A percentile compares a stretch with the other conserved stretches of the same genome.
These are phyloP conservation scores for Pipistrellus kuhlii DNA, from an alignment of 2,797 vertebrate genomes.

Conservation along the genomic window DNA sequence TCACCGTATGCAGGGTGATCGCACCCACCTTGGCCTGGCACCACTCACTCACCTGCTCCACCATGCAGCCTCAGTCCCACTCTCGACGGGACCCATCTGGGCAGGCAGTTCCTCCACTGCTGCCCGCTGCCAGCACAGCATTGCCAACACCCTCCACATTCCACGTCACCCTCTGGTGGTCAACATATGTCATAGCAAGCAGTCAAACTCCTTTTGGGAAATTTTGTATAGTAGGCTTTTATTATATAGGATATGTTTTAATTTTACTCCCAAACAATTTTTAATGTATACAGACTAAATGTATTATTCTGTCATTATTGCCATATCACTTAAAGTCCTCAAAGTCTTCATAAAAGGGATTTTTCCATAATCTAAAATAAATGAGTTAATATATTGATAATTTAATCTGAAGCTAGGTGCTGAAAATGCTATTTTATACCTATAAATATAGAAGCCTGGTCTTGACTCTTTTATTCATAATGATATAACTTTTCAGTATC, in stretches of 20 bases:
- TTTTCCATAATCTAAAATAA: not conserved
- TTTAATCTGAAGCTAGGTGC: not conserved
- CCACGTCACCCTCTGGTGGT: no score
- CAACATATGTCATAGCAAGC: no score
- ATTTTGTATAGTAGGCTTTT: no score
- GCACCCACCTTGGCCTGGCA: no score
- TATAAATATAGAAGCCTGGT: not conserved
- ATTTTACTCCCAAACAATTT: not conserved
- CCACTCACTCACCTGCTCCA: no score
- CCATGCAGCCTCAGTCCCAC: no score
- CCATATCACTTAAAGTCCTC: not conserved
- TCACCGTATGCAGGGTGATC: no score
- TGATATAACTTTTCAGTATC: not conserved
- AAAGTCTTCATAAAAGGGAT: not conserved
- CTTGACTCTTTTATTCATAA: not conserved
- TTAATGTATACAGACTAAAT: not conserved
- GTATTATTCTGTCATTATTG: not conserved
- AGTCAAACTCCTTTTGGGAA: no score
- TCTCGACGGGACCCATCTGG: no score
- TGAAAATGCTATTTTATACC: not conserved
- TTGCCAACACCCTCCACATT: no score
- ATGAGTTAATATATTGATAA: not conserved
- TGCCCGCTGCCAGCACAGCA: no score
- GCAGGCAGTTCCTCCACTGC: no score
- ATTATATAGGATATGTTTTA: not conserved